Conservation (phyloP, 30 jellyfish, hydroid and myxozoan species). For the Hydra vulgaris region DNA sequence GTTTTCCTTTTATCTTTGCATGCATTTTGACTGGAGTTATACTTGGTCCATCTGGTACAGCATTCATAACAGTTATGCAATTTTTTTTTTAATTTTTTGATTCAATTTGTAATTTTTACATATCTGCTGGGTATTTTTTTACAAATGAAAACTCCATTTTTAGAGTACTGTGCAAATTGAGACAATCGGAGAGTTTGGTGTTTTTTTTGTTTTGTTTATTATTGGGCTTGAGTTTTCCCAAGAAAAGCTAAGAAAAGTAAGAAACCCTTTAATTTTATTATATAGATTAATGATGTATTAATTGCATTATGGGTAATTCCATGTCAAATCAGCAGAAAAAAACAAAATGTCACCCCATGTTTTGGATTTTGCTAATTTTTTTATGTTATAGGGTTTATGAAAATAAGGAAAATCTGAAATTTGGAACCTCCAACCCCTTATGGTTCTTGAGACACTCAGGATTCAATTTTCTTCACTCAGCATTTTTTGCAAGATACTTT, state of each 20-base stretch:
- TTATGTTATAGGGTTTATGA: too few relatives aligned
- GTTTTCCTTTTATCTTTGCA: conserved; percentile 70
- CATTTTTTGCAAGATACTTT: too few relatives aligned
- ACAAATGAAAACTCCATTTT: conserved; percentile 1
- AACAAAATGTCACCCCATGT: too few relatives aligned
- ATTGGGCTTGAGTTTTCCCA: conserved; percentile 88
- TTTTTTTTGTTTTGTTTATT: conserved; percentile 63
- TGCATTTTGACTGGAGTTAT: conserved; percentile 70
- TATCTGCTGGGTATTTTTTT: neutral
- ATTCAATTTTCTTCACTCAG: too few relatives aligned
- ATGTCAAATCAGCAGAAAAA: too few relatives aligned
- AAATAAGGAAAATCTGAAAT: too few relatives aligned
- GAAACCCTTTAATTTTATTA: neutral
- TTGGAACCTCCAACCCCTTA: too few relatives aligned
- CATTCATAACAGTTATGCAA: conserved; percentile 37
- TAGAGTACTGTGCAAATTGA: conserved; percentile 95
- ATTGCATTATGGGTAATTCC: too few relatives aligned
- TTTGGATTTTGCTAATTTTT: too few relatives aligned
- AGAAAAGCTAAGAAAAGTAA: conserved; percentile 66
- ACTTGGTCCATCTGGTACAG: conserved; percentile 93
- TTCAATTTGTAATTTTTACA: neutral
- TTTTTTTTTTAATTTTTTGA: neutral
- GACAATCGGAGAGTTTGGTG: conserved; percentile 97
- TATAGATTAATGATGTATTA: too few relatives aligned
- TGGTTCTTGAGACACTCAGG: too few relatives aligned